Evolutionary conservation across 2,888 invertebrate genomes (phyloP).

Genomic region (Trachelus troglodyta): DNA sequence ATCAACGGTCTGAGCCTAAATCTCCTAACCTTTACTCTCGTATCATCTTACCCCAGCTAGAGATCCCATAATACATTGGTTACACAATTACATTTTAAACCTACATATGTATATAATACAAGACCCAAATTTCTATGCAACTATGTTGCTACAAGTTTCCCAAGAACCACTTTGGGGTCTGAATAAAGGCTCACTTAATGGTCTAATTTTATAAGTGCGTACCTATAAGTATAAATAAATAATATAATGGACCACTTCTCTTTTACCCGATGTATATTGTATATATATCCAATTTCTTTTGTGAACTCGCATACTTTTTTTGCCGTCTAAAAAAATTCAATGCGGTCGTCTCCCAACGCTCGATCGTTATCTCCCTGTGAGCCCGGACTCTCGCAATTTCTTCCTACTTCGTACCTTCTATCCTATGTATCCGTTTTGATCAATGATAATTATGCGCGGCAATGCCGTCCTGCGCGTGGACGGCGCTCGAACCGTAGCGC

Average conservation of each 20-base stretch:
- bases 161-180: not conserved
- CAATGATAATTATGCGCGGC: not conserved
- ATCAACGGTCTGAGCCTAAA: not conserved
- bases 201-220: not conserved
- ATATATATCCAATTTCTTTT: not conserved
- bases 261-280: not conserved
- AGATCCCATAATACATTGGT: not conserved
- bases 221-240: not conserved
- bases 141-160: not conserved
- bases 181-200: not conserved
- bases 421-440: not conserved
- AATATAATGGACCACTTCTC: not conserved
- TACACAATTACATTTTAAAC: not conserved
- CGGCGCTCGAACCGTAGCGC: not conserved
- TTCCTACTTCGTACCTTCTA: not conserved
- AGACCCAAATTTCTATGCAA: not conserved
- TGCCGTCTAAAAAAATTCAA: not conserved
- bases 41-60: not conserved
- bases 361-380: not conserved
- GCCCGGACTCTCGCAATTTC: not conserved
- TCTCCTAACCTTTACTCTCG: not conserved
- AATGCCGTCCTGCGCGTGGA: not conserved
- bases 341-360: not conserved
- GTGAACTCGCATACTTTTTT: not conserved
- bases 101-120: not conserved